A percentile compares a stretch with the other conserved stretches of the same genome.
These are phyloP conservation scores for Gortyna flavago DNA, from an alignment of 2,888 invertebrate species.

Conservation along the genomic window DNA sequence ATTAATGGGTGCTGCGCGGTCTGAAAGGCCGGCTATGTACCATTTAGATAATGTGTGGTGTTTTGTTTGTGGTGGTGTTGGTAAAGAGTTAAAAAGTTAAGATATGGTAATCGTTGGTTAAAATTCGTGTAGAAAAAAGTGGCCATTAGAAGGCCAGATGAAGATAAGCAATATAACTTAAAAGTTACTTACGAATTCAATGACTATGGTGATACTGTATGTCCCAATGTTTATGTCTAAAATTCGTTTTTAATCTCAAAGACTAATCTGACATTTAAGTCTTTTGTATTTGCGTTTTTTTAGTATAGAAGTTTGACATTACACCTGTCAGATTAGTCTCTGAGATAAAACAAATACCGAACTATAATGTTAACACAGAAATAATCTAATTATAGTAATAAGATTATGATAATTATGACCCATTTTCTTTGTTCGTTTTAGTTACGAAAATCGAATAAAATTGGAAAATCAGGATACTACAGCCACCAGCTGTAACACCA, in stretches of 20 bases:
- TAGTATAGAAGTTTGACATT: too few species aligned
- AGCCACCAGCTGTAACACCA: constrained; percentile 15
- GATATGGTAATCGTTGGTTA: not conserved
- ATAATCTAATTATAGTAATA: too few species aligned
- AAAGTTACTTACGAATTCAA: not conserved
- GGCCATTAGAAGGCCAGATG: not conserved
- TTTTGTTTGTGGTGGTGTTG: constrained; percentile 67
- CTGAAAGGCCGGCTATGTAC: constrained; percentile 67
- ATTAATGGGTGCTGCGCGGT: constrained; percentile 84
- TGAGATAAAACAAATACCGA: too few species aligned
- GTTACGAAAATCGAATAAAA: not conserved
- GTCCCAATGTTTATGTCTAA: not conserved
- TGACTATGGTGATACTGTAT: not conserved
- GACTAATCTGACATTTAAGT: too few species aligned
- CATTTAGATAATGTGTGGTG: constrained; percentile 75
- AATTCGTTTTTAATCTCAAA: too few species aligned
- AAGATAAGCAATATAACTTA: not conserved
- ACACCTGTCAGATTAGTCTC: too few species aligned
- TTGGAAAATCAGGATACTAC: not conserved
- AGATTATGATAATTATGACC: too few species aligned
- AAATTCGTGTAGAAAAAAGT: not conserved
- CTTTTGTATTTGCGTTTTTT: too few species aligned
- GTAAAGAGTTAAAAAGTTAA: constrained; percentile 18
- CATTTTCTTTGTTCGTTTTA: too few species aligned
- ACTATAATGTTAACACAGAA: too few species aligned